A percentile compares a stretch with the other conserved stretches of the same genome.
These are phyloP conservation scores for Peromyscus nudipes DNA, from an alignment of 2,797 vertebrate genomes.

Conservation along the genomic window DNA sequence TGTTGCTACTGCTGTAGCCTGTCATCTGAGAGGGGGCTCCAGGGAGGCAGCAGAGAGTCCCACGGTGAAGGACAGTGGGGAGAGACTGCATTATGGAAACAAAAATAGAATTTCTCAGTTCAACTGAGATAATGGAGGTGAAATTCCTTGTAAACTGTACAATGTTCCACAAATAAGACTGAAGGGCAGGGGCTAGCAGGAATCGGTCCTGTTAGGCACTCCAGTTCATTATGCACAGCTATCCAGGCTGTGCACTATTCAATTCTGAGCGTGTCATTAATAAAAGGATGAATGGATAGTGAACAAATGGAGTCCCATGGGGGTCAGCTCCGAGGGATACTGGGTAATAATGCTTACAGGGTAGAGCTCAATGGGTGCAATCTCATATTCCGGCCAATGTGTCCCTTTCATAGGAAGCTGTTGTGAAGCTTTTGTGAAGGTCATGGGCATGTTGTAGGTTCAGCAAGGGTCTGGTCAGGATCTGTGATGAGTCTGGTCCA, in stretches of 20 bases:
- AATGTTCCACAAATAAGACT: background rate
- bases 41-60: background rate
- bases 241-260: background rate
- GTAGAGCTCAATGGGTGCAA: background rate
- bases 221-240: background rate
- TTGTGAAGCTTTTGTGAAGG: background rate
- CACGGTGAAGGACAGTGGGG: slow-evolving; percentile 36
- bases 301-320: background rate
- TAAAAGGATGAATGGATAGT: background rate
- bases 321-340: background rate
- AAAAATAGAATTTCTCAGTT: slow-evolving; percentile 56
- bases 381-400: background rate
- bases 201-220: background rate
- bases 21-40: slow-evolving; percentile 65
- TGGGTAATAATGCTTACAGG: background rate
- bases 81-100: slow-evolving; percentile 23
- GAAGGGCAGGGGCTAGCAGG: background rate
- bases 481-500: accelerated
- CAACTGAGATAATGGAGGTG: slow-evolving; percentile 23
- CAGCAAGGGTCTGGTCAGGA: background rate
- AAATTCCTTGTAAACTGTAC: slow-evolving; percentile 35
- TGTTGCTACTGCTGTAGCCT: slow-evolving; percentile 56
- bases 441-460: background rate
- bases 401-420: background rate
- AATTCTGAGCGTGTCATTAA: background rate